phyloP scores from a whole-genome alignment of 2,797 vertebrate genomes.

The Sciaenops ocellatus region DNA sequence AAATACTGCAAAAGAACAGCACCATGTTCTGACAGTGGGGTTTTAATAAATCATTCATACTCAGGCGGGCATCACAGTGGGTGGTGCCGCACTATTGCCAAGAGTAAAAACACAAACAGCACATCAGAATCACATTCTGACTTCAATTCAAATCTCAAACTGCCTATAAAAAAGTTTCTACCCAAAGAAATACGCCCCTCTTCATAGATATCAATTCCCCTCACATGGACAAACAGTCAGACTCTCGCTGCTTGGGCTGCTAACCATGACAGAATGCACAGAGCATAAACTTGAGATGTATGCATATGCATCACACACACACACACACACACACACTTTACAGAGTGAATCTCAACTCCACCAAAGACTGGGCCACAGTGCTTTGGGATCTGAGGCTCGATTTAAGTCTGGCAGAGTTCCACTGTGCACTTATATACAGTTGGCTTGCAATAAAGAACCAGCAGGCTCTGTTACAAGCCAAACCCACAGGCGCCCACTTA shows the following conservation, averaged over 20 bases:
- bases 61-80: constrained; percentile 44
- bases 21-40: constrained; percentile 13
- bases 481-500: constrained; percentile 13
- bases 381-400: constrained; percentile 50
- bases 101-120: constrained; percentile 34
- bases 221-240: constrained; percentile 9
- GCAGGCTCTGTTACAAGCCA: constrained; percentile 3
- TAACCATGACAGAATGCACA: constrained; percentile 28
- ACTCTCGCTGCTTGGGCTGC: constrained; percentile 4
- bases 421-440: constrained; percentile 27
- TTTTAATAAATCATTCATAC: constrained; percentile 69
- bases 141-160: constrained; percentile 12
- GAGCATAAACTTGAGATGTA: constrained; percentile 25
- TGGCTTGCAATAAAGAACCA: constrained; percentile 7
- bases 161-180: constrained; percentile 9
- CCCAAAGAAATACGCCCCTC: background rate
- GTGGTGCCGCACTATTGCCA: constrained; percentile 45
- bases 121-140: constrained; percentile 24
- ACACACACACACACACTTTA: background rate
- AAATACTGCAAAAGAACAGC: background rate
- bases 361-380: constrained; percentile 35
- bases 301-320: constrained; percentile 9
- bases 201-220: constrained; percentile 14
- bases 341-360: constrained; percentile 43
- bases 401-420: constrained; percentile 59